These are phyloP conservation scores for Ammospiza maritima DNA, from an alignment of 2,797 vertebrate genomes.

Conservation along the genomic window DNA sequence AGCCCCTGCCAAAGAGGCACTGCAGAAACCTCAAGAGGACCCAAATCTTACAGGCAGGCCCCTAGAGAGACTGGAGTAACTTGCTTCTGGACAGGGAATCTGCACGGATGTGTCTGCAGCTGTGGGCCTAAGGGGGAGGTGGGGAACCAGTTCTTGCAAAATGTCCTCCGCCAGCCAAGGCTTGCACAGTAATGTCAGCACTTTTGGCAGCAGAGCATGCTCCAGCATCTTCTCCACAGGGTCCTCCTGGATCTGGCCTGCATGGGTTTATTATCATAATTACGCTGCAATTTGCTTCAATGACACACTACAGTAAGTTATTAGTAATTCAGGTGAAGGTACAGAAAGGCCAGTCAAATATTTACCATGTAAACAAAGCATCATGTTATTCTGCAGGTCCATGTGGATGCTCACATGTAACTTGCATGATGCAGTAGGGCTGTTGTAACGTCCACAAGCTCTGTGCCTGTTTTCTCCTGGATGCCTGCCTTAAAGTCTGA, in stretches of 20 bases:
- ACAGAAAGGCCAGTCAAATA: not conserved
- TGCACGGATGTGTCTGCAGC: not conserved
- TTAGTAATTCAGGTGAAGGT: conserved; percentile 11
- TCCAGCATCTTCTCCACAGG: not conserved
- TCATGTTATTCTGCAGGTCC: not conserved
- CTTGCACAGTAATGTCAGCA: not conserved
- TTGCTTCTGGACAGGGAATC: not conserved
- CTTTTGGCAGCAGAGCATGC: not conserved
- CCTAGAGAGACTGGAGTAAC: not conserved
- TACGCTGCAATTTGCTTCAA: not conserved
- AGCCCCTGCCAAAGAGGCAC: not conserved
- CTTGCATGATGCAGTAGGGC: not conserved
- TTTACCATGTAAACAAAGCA: not conserved
- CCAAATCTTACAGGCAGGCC: not conserved
- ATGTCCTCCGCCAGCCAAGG: not conserved
- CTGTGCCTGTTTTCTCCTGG: not conserved
- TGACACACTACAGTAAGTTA: not conserved
- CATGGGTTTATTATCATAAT: conserved; percentile 20
- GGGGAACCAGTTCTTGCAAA: conserved; percentile 39
- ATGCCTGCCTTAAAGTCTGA: not conserved
- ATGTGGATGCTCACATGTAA: not conserved
- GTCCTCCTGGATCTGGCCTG: not conserved
- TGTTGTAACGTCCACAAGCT: not conserved
- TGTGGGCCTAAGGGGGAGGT: not conserved
- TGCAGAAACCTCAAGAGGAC: not conserved